Conservation (phyloP, 2,888 invertebrate species). For the Dasysyrphus tricinctus region DNA sequence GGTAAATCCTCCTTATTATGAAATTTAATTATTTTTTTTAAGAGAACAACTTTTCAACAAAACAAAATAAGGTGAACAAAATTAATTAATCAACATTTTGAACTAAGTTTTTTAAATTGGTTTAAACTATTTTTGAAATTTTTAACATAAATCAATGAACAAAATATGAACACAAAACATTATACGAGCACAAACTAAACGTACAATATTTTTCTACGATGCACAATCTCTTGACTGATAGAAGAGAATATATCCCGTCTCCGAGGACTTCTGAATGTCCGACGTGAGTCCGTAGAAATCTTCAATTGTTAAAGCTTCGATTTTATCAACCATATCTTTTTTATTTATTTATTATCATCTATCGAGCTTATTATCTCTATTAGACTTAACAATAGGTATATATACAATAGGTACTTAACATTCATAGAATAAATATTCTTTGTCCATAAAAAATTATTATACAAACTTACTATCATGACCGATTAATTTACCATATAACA, state of each 20-base stretch:
- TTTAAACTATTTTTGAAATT: neutral
- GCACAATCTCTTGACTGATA: constrained; percentile 96
- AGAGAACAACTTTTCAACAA: neutral
- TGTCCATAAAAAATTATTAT: too few species aligned
- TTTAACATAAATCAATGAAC: constrained; percentile 17
- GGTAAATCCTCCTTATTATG: constrained; percentile 1
- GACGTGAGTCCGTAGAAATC: constrained; percentile 99
- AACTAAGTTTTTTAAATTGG: neutral
- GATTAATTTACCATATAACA: too few species aligned
- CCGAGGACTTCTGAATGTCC: constrained; percentile 99
- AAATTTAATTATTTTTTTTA: neutral
- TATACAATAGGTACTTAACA: too few species aligned
- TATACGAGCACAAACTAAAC: constrained; percentile 16
- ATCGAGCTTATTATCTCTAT: too few species aligned
- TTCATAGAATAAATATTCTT: too few species aligned
- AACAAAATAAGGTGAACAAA: neutral
- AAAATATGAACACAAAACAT: neutral
- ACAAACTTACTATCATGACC: too few species aligned
- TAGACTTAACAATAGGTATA: too few species aligned
- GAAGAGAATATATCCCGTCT: constrained; percentile 99
- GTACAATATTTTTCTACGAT: constrained; percentile 76
- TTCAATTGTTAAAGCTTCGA: constrained; percentile 98
- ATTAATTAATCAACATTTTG: neutral
- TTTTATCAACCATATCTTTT: constrained; percentile 99
- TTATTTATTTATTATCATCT: too few species aligned